Percentiles rank a stretch among this genome's conserved stretches.
Conservation (phyloP, 1,140 invertebrate genomes). For the Acromyrmex charruanus region DNA sequence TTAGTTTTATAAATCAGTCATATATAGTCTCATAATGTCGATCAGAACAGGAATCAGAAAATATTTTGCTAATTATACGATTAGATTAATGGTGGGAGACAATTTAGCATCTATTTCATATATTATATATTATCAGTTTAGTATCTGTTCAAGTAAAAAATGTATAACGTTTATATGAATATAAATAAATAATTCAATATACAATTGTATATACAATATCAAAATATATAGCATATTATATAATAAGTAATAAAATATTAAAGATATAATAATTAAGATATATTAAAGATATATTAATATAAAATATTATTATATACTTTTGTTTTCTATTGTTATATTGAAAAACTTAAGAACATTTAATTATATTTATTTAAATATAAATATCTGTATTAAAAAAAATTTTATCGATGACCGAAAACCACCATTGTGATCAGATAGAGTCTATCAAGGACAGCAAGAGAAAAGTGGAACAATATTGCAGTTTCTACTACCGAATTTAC, state of each 20-base stretch:
- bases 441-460: background rate
- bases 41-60: background rate
- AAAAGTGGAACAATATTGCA: slow-evolving; percentile 29
- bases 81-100: background rate
- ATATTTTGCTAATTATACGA: background rate
- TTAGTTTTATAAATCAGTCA: slow-evolving; percentile 1
- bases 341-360: background rate
- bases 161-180: background rate
- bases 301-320: slow-evolving; percentile 9
- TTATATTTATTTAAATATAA: background rate
- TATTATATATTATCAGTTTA: no score
- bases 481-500: slow-evolving; percentile 26
- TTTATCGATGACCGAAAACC: background rate
- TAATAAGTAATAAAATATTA: background rate
- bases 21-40: background rate
- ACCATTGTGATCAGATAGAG: background rate
- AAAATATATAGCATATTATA: background rate
- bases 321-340: background rate
- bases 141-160: background rate
- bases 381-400: background rate
- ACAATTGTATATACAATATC: background rate
- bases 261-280: background rate
- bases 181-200: slow-evolving; percentile 1
- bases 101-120: background rate
- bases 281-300: background rate